A percentile compares a stretch with the other conserved stretches of the same genome.
Evolutionary conservation across 2,113 vertebrate genomes (phyloP).

Genomic region (Sciurus niger): DNA sequence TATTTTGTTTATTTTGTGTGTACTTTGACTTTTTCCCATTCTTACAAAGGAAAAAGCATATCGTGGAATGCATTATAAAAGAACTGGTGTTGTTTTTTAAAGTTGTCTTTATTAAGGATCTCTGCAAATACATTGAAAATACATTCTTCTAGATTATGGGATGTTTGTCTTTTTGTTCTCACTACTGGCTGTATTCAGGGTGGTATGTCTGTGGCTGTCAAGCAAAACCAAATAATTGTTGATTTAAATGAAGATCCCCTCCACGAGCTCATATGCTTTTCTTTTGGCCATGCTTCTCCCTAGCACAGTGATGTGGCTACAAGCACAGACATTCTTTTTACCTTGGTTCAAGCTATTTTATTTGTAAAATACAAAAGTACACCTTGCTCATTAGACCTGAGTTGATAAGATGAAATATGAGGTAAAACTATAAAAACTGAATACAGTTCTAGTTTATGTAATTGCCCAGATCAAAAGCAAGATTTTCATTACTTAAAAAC

Average conservation of each 20-base stretch:
- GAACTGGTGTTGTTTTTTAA: neutral
- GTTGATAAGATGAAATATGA: slow-evolving; percentile 25
- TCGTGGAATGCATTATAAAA: neutral
- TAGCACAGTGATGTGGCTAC: neutral
- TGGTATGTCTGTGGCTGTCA: neutral
- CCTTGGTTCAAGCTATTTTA: slow-evolving; percentile 41
- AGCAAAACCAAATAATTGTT: neutral
- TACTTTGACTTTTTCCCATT: slow-evolving; percentile 1
- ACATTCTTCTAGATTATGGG: neutral
- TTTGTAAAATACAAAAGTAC: slow-evolving; percentile 8
- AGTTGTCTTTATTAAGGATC: slow-evolving; percentile 54
- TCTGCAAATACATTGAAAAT: slow-evolving; percentile 58
- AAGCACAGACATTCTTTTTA: neutral
- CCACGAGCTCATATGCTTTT: neutral
- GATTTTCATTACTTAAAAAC: slow-evolving; percentile 56
- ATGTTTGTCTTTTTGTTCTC: slow-evolving; percentile 35
- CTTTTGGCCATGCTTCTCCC: neutral
- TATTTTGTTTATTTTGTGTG: slow-evolving; percentile 39
- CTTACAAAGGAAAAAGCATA: slow-evolving; percentile 2
- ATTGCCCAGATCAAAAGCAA: neutral
- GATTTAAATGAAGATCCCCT: neutral
- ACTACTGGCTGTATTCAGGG: neutral
- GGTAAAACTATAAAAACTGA: slow-evolving; percentile 7
- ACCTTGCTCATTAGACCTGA: slow-evolving; percentile 19
- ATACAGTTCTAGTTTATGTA: slow-evolving; percentile 34